Conservation (phyloP, 2,888 invertebrate genomes). For the Sicus ferrugineus region DNA sequence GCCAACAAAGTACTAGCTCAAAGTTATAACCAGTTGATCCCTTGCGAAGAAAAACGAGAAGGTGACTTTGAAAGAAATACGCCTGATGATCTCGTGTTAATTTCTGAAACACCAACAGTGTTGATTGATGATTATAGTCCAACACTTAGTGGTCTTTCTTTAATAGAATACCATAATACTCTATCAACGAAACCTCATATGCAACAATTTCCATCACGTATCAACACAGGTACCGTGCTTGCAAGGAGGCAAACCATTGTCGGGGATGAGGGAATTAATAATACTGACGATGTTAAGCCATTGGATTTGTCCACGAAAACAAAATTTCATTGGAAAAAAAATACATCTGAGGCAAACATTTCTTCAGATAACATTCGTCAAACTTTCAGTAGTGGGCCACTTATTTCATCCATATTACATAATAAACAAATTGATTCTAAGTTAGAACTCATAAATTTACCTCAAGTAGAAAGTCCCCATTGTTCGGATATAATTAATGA, state of each 20-base stretch:
- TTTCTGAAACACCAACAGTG: neutral
- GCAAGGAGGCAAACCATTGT: constrained; percentile 56
- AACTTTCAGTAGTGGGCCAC: neutral
- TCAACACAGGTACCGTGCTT: constrained; percentile 41
- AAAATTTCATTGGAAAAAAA: constrained; percentile 30
- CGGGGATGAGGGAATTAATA: constrained; percentile 55
- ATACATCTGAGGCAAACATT: neutral
- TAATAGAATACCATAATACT: neutral
- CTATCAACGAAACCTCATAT: neutral
- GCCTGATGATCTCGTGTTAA: too few relatives aligned
- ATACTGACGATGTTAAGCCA: constrained; percentile 56
- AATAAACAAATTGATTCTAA: constrained; percentile 56
- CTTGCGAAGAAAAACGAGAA: neutral
- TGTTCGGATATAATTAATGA: constrained; percentile 20
- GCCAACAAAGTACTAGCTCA: neutral
- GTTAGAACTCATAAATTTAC: constrained; percentile 55
- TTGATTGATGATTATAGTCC: neutral
- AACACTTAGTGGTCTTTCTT: neutral
- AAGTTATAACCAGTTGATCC: neutral
- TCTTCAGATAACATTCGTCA: neutral
- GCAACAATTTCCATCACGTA: neutral
- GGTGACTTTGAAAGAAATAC: neutral
- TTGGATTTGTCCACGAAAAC: constrained; percentile 60
- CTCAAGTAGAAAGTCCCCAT: constrained; percentile 54
- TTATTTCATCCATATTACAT: constrained; percentile 33